Conservation (phyloP, 1,140 invertebrate genomes). For the Oreohelix idahoensis region DNA sequence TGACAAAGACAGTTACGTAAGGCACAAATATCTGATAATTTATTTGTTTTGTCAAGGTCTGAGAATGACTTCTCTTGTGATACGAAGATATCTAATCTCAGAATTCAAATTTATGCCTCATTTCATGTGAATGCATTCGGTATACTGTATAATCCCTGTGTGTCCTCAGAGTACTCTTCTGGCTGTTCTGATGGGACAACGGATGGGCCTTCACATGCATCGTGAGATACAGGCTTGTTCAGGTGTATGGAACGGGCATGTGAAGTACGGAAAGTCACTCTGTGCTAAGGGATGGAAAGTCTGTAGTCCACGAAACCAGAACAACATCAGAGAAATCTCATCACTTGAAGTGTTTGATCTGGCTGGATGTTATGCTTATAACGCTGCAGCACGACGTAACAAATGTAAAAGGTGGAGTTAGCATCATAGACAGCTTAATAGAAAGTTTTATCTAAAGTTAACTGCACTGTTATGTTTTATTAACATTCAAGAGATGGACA, state of each 20-base stretch:
- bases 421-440: no score
- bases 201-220: slow-evolving; percentile 57
- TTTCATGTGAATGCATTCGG: no score
- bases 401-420: slow-evolving; percentile 59
- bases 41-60: no score
- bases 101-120: no score
- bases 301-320: slow-evolving; percentile 59
- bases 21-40: no score
- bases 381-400: slow-evolving; percentile 59
- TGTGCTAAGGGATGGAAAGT: slow-evolving; percentile 64
- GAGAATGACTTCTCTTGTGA: no score
- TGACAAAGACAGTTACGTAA: no score
- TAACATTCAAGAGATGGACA: no score
- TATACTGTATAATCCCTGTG: no score
- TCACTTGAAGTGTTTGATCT: slow-evolving; percentile 63
- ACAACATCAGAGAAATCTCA: slow-evolving; percentile 52
- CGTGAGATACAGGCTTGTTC: slow-evolving; percentile 62
- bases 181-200: slow-evolving; percentile 62
- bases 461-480: no score
- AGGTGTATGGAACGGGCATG: slow-evolving; percentile 66
- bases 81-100: no score
- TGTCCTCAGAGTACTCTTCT: slow-evolving; percentile 56
- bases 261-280: slow-evolving; percentile 54
- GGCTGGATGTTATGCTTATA: slow-evolving; percentile 67
- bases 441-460: no score